Percentiles rank a stretch among this genome's conserved stretches.
Conservation (phyloP, 2,113 vertebrate species). For the Numenius arquata region DNA sequence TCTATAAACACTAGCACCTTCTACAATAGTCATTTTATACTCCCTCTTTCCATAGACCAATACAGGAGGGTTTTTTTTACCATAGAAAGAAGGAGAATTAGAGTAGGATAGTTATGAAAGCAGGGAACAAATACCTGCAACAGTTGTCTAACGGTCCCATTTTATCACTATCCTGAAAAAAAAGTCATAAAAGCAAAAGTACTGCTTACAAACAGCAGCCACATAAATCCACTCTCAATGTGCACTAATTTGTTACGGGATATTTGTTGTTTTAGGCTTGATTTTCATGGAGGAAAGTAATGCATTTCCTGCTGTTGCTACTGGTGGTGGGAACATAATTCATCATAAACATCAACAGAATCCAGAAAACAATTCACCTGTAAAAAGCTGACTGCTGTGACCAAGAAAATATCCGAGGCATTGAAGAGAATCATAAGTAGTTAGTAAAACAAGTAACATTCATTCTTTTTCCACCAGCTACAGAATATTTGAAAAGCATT, state of each 20-base stretch:
- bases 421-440: neutral
- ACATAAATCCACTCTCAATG: neutral
- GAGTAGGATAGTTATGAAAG: neutral
- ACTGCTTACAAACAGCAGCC: neutral
- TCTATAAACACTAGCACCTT: neutral
- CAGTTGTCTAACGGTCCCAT: neutral
- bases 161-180: neutral
- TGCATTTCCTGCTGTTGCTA: neutral
- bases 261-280: neutral
- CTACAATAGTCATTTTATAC: neutral
- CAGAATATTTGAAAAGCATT: neutral
- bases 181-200: neutral
- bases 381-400: neutral
- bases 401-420: neutral
- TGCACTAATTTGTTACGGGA: neutral
- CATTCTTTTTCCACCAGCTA: neutral
- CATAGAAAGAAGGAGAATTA: neutral
- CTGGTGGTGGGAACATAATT: neutral
- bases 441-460: neutral
- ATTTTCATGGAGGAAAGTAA: neutral
- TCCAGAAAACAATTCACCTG: neutral
- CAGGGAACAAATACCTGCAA: neutral
- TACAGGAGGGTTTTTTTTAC: neutral
- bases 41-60: neutral
- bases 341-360: neutral